Base-by-base conservation (phyloP, 2,113 vertebrate species). In the Campylorhamphus procurvoides region DNA sequence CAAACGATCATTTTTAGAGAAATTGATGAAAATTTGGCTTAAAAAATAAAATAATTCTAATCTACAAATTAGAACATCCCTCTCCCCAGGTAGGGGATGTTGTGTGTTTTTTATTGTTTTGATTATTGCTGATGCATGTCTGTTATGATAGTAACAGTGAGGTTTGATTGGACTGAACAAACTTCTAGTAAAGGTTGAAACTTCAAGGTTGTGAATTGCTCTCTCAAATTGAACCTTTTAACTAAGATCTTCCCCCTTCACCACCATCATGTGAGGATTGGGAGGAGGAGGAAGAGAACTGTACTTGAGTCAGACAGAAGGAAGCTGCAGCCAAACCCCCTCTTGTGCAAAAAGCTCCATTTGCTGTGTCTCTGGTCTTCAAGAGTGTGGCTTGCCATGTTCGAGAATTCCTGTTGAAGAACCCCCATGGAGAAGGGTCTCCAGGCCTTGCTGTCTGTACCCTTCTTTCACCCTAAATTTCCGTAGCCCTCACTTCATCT, bases 261-360 rank as follows among this genome's bases (percentile, higher is more conserved):
- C 29, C 6, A 20, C 25, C 10, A 22, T 35, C 19, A 17, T 1
- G 0, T 40, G n/a, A 82, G 6, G 29, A 35, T 33, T 35, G 25
- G 24, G 29, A 92, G 24, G 40, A 46, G n/a, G 7, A 83, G 14
- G 16, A 73, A 19, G 12, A 69, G 46, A 64, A 16, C 16, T 69
- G 23, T 1, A 0, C 28, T 52, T 23, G 37, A 72, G 14, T 49
- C 4, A 52, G 37, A 40, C 1, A 12, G 55, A n/a, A 79, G 31
- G 29, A 75, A 17, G 25, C 50, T 55, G 50, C 1, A 5, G n/a
- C 2, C 22, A 81, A 78, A 56, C 7, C 5, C 29, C 39, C 28
- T 22, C 7, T 27, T 12, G 23, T 9, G 14, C 37, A 66, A 46
- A 29, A 24, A 88, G 24, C 18, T 7, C 8, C 12, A 33, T 62